Base-by-base conservation (phyloP, 2,888 invertebrate genomes). In the Gnatocerus cornutus region DNA sequence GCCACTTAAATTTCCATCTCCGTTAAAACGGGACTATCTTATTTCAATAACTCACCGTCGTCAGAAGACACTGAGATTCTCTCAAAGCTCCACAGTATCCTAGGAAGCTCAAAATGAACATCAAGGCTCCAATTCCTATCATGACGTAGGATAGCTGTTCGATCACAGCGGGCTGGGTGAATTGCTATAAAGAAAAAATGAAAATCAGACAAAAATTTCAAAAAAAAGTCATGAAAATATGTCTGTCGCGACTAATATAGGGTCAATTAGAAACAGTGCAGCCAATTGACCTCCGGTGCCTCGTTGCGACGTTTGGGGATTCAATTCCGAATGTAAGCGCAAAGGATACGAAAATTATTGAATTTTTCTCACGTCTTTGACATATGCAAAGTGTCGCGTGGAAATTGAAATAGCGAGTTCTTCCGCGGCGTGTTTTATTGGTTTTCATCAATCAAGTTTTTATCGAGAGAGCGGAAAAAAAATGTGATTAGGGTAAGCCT, bases 1-100 rank as follows among this genome's bases (percentile, higher is more conserved):
- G n/a, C n/a, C n/a, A n/a, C n/a, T n/a, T n/a, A n/a, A n/a, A n/a
- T n/a, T n/a, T n/a, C n/a, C n/a, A n/a, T n/a, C n/a, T n/a, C n/a
- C n/a, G n/a, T n/a, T n/a, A n/a, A n/a, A 21, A 21, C 2, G 33
- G n/a, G 6, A 33, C 33, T 33, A 4, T 33, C 9, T 4, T 6
- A 21, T 9, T 27, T 8, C 13, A 5, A 13, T 9, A n/a, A 89
- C 90, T 89, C 86, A 92, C 92, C 81, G 90, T 87, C 59, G 90
- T 89, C 16, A 92, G 86, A 74, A 92, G 87, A 80, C 91, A 90
- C 74, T 89, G 88, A 13, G 92, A 93, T 84, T 93, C 92, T 76
- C 90, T 89, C 71, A 92, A 89, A 5, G 95, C 93, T 33, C 95
- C 95, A 80, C 92, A 93, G 81, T 95, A 95, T 63, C 92, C 92